Evolutionary conservation across 2,888 invertebrate species (phyloP).

Genomic region (Mythimna ferrago): DNA sequence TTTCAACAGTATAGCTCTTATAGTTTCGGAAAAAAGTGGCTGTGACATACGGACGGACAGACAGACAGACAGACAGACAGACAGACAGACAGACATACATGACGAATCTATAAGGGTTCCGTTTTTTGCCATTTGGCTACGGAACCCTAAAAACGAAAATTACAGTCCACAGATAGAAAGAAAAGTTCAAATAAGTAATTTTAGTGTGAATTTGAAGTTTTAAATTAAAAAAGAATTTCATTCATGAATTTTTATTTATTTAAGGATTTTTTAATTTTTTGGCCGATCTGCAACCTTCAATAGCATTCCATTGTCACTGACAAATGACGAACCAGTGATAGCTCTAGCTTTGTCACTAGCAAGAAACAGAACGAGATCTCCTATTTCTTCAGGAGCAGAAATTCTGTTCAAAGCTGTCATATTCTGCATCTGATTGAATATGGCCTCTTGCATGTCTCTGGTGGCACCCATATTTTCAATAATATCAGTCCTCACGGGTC

Average conservation of each 20-base stretch:
- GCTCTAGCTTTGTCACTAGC: constrained; percentile 67
- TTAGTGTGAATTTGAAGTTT: too few relatives aligned
- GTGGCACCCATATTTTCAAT: constrained; percentile 25
- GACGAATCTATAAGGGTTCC: too few relatives aligned
- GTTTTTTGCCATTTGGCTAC: too few relatives aligned
- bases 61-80: too few relatives aligned
- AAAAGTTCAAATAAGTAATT: too few relatives aligned
- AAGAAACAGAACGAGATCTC: constrained; percentile 64
- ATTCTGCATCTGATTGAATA: constrained; percentile 4
- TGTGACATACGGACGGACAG: too few relatives aligned
- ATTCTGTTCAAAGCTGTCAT: constrained; percentile 27
- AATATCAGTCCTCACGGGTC: constrained; percentile 51
- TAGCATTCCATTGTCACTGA: constrained; percentile 53
- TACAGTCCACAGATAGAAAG: too few relatives aligned
- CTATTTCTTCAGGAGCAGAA: constrained; percentile 65
- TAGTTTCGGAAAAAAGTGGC: too few relatives aligned
- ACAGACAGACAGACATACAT: too few relatives aligned
- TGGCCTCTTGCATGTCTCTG: constrained; percentile 3
- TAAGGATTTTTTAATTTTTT: neutral
- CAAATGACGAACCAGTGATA: constrained; percentile 63
- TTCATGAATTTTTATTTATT: neutral
- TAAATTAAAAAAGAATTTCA: too few relatives aligned
- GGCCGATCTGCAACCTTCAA: constrained; percentile 1
- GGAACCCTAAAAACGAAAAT: too few relatives aligned
- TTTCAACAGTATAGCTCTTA: too few relatives aligned